Evolutionary conservation across 2,888 invertebrate genomes (phyloP).

Genomic region (Hedychridium roseum): DNA sequence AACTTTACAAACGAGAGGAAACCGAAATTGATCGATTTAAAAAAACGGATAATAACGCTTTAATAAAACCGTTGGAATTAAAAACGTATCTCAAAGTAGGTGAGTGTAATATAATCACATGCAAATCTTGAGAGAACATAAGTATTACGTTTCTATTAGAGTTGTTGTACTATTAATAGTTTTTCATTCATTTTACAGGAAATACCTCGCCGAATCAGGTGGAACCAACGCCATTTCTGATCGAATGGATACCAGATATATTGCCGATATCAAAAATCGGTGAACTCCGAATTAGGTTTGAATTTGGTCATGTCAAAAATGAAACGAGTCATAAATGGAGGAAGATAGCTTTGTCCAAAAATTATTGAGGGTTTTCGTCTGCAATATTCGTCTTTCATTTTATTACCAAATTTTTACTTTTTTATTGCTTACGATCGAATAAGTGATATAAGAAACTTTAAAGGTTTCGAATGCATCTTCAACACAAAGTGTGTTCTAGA

Average conservation of each 20-base stretch:
- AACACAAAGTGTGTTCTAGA: too few relatives aligned
- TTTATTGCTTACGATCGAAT: conserved; percentile 13
- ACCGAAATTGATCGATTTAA: conserved; percentile 59
- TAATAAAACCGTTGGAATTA: conserved; percentile 69
- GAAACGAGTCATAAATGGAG: conserved; percentile 57
- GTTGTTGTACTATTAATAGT: too few relatives aligned
- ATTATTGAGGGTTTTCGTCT: conserved; percentile 31
- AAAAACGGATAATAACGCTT: conserved; percentile 60
- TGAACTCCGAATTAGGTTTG: conserved; percentile 75
- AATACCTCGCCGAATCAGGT: conserved; percentile 66
- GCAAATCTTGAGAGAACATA: too few relatives aligned
- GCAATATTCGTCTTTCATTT: conserved; percentile 13
- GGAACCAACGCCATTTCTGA: conserved; percentile 72
- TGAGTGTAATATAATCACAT: too few relatives aligned
- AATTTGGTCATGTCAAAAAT: conserved; percentile 73
- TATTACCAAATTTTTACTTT: conserved; percentile 26
- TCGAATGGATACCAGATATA: conserved; percentile 82
- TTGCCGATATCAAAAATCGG: conserved; percentile 75
- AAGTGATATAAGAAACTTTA: conserved; percentile 6
- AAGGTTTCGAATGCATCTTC: too few relatives aligned
- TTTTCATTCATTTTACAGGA: conserved; percentile 25
- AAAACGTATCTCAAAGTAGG: conserved; percentile 74
- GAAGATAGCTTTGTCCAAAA: conserved; percentile 49
- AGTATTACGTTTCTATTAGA: too few relatives aligned
- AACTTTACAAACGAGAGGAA: conserved; percentile 62